Conservation (phyloP, 2,113 vertebrate genomes). For the Elgaria multicarinata region DNA sequence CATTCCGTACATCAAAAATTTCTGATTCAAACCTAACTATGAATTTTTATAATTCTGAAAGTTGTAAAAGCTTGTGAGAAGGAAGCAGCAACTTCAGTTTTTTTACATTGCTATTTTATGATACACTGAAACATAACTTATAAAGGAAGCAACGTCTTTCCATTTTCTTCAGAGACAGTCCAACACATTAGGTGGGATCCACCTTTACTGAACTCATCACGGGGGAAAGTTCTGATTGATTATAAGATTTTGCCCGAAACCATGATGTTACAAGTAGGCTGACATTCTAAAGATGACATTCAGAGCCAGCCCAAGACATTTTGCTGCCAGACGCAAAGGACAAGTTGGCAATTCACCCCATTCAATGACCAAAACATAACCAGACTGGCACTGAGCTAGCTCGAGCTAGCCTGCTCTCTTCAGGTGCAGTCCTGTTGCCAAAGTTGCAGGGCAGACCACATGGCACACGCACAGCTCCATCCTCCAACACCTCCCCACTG, state of each 20-base stretch:
- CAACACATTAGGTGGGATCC: conserved; percentile 5
- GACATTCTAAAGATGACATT: conserved; percentile 33
- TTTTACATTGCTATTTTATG: conserved; percentile 50
- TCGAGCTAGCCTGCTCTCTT: too few species aligned
- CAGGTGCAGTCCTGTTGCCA: too few species aligned
- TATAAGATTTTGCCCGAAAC: background rate
- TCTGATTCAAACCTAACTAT: conserved; percentile 58
- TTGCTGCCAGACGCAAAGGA: background rate
- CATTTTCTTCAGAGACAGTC: conserved; percentile 35
- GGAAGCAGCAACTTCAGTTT: conserved; percentile 42
- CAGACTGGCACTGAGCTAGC: too few species aligned
- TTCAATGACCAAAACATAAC: too few species aligned
- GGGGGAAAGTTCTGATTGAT: background rate
- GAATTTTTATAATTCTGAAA: conserved; percentile 68
- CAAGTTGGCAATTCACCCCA: background rate
- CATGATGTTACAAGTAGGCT: conserved; percentile 41
- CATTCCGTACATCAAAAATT: conserved; percentile 55
- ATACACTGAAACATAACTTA: conserved; percentile 53
- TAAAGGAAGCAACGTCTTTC: conserved; percentile 50
- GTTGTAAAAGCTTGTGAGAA: conserved; percentile 46
- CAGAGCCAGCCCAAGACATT: background rate
- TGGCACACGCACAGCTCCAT: too few species aligned
- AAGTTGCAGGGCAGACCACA: too few species aligned
- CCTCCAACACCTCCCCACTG: background rate
- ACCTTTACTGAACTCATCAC: background rate